Base-by-base conservation (phyloP, 2,797 vertebrate species). In the Halcyon badia region DNA sequence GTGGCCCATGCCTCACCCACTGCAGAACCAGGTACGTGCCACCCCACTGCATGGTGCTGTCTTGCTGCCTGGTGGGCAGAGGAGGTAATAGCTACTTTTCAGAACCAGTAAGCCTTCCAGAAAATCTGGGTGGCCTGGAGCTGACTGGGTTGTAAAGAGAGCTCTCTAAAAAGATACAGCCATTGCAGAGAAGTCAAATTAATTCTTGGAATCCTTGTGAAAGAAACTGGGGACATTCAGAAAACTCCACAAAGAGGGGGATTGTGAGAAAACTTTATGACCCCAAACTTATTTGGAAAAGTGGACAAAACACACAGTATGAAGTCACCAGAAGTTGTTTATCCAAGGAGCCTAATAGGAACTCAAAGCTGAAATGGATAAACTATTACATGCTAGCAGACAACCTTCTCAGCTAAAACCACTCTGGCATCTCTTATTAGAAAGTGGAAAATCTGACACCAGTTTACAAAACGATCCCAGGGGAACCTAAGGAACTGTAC, bases 241-340 rank as follows among this genome's bases (percentile, higher is more conserved):
- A 76, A 91, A 91, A 48, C 80, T 82, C 62, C 83, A 95, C 94
- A 96, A 96, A 94, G 90, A 90, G 5, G 7, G 33, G 16, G n/a
- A 96, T 66, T 95, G 92, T 93, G 58, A 95, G 70, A 86, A 92
- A 90, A 79, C 56, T 81, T 89, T 51, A 69, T 75, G 46, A 93
- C 58, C 83, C 60, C 77, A 87, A 88, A 72, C 46, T 81, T 62
- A 42, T 21, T 92, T 87, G 77, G 85, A 93, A 76, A 95, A 81
- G 73, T 48, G 77, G 62, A 92, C 66, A 93, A 92, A 94, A 89
- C 66, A 69, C 62, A 66, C 58, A 87, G 73, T 65, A 69, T 84
- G 88, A 93, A 87, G 83, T 93, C 93, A 96, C 31, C 35, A 95
- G 73, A 62, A 93, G 86, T 42, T 93, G 86, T 94, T 97, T 96